Conservation (phyloP, 2,113 vertebrate genomes). For the Phaethornis superciliosus region DNA sequence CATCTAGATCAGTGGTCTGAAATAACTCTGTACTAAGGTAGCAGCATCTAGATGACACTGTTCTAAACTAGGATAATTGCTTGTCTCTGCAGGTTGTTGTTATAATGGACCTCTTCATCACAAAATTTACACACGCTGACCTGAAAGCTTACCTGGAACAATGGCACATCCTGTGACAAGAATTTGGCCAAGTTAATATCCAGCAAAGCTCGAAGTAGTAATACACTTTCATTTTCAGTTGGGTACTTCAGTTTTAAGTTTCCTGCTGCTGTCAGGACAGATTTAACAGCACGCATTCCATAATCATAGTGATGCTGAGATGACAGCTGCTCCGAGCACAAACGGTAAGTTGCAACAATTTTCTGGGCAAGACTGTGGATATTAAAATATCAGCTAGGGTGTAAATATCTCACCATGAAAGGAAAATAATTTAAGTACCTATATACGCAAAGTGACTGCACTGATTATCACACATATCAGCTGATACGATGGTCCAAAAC, state of each 20-base stretch:
- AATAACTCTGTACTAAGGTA: not conserved
- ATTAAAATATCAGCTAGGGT: not conserved
- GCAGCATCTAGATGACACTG: not conserved
- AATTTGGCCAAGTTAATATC: conserved; percentile 96
- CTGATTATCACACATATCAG: not conserved
- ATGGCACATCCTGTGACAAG: conserved; percentile 89
- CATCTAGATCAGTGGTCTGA: not conserved
- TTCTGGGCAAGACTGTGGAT: conserved; percentile 87
- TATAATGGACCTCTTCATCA: not conserved
- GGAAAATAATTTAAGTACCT: not conserved
- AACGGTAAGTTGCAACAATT: conserved; percentile 92
- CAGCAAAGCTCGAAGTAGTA: conserved; percentile 86
- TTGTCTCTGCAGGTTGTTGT: not conserved
- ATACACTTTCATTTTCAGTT: conserved; percentile 83
- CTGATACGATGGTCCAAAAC: not conserved
- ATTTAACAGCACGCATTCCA: conserved; percentile 93
- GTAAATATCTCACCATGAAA: not conserved
- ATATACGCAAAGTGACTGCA: not conserved
- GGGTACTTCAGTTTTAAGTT: conserved; percentile 93
- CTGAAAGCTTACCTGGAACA: conserved; percentile 84
- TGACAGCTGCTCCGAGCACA: conserved; percentile 93
- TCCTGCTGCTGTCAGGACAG: conserved; percentile 91
- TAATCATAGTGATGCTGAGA: conserved; percentile 95
- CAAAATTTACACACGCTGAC: not conserved
- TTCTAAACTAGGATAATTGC: not conserved